Evolutionary conservation across 2,113 vertebrate species (phyloP).

Genomic region (Elephas maximus): DNA sequence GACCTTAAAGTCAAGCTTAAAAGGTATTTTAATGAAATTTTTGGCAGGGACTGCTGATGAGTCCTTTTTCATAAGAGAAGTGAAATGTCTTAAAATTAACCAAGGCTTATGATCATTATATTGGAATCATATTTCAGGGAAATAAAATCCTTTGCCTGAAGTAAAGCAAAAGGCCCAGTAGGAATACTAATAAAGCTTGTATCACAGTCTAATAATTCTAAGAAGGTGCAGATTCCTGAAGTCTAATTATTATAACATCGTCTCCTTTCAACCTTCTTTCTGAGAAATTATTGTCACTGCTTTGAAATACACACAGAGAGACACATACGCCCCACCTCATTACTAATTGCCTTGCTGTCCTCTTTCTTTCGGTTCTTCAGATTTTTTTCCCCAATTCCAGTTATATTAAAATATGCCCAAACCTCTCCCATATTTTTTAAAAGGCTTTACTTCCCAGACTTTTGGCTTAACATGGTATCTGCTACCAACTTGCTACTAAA

Average conservation of each 20-base stretch:
- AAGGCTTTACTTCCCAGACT: background rate
- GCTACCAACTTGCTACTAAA: background rate
- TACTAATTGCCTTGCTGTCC: background rate
- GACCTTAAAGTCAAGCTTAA: conserved; percentile 76
- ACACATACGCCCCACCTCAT: background rate
- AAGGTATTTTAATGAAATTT: conserved; percentile 82
- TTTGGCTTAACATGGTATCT: background rate
- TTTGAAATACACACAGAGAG: background rate
- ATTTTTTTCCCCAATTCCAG: background rate
- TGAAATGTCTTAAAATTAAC: conserved; percentile 83
- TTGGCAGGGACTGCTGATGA: conserved; percentile 76
- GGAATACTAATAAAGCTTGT: conserved; percentile 77
- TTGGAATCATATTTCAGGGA: conserved; percentile 81
- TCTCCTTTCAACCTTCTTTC: conserved; percentile 63
- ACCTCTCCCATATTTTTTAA: background rate
- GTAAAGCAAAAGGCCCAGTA: conserved; percentile 73
- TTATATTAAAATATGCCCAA: background rate
- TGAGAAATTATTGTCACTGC: conserved; percentile 37
- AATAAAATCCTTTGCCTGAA: conserved; percentile 79
- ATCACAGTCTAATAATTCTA: conserved; percentile 70
- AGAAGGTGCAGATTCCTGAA: conserved; percentile 63
- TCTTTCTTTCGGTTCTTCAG: background rate
- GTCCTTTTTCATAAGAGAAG: conserved; percentile 71
- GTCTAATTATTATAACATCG: conserved; percentile 46
- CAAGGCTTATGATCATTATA: conserved; percentile 79